Base-by-base conservation (phyloP, 2,113 vertebrate genomes). In the Melanocharis versteri region DNA sequence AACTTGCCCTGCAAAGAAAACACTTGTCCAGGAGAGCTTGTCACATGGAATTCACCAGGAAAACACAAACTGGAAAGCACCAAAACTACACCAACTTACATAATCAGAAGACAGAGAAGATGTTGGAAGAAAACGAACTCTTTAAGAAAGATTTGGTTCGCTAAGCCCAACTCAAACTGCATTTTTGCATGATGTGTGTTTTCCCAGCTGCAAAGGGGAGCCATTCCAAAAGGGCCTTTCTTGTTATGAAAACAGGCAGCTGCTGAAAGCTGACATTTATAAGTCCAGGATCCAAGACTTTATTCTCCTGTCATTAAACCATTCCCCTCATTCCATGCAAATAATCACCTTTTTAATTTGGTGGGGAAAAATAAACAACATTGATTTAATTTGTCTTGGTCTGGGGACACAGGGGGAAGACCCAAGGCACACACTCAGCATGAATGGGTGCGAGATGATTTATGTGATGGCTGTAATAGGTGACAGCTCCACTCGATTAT, bases 191-290 rank as follows among this genome's bases (percentile, higher is more conserved):
- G 3, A n/a, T 77, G 45, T 5, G 5, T 58, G 33, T 70, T 81
- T 86, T 93, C 42, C 58, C 86, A 89, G 76, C 71, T 97, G 76
- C 39, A 42, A 80, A 89, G 40, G 56, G 9, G 10, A 73, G 9
- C 9, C 60, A 62, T 93, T 94, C 58, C 89, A 83, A 70, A 73
- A 65, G n/a, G 48, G 13, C 23, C 17, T 73, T 51, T 45, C 40
- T 84, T 71, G 70, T 73, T 65, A 57, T 10, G 45, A 90, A 88
- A 90, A 93, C 8, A 83, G 45, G 77, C 50, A 92, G 71, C 42
- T 89, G 76, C 71, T 89, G 64, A 96, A 93, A 95, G 68, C 16
- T 90, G 51, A 42, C 22, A 66, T 88, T 77, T 90, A 66, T 31
- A n/a, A 61, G 78, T 90, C 37, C 13, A 66, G 37, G 17, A 92